Evolutionary conservation across 2,113 vertebrate genomes (phyloP).

Genomic region (Vulpes ferrilata): DNA sequence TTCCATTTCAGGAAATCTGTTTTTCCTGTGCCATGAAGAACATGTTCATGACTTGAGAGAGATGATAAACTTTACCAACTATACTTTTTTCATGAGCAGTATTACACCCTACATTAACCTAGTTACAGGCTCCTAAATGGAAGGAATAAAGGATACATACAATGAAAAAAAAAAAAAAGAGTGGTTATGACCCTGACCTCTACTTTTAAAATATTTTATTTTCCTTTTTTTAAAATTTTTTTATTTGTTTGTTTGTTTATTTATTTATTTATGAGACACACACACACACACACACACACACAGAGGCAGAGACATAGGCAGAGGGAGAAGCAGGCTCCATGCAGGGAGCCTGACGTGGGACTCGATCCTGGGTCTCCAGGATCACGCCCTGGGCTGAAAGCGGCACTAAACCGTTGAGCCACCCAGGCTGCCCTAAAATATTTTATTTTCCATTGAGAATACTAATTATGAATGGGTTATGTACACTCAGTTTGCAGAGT

Average conservation of each 20-base stretch:
- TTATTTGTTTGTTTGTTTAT: too few species aligned
- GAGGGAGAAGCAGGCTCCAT: too few species aligned
- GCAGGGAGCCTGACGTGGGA: too few species aligned
- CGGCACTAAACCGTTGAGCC: too few species aligned
- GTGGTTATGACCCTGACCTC: fast-evolving
- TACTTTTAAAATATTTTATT: background rate
- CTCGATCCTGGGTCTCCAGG: too few species aligned
- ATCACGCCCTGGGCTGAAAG: too few species aligned
- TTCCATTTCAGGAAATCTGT: background rate
- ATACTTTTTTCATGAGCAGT: background rate
- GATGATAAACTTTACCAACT: background rate
- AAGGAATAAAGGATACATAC: background rate
- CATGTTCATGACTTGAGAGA: background rate
- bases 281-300: too few species aligned
- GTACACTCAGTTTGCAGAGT: fast-evolving
- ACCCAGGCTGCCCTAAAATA: background rate
- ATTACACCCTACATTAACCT: background rate
- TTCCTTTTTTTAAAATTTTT: background rate
- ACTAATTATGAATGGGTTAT: too few species aligned
- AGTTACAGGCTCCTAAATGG: background rate
- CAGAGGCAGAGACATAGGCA: too few species aligned
- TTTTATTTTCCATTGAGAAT: background rate
- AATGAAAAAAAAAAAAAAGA: background rate
- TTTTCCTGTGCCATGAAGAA: background rate
- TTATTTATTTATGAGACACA: too few species aligned